Evolutionary conservation across 2,797 vertebrate genomes (phyloP).

Genomic region (Chiloscyllium punctatum): DNA sequence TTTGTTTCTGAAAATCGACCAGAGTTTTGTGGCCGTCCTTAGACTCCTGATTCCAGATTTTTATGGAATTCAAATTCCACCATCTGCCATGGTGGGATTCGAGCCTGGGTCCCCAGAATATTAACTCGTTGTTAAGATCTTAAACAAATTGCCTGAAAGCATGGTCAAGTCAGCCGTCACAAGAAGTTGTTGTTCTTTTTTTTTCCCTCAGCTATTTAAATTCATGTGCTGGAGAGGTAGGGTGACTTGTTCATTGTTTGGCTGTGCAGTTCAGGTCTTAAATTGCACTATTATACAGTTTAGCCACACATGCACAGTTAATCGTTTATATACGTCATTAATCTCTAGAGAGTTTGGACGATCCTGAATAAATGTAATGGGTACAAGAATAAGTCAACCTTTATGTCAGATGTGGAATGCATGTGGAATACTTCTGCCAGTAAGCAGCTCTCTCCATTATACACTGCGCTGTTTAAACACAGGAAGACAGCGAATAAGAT

Average conservation of each 20-base stretch:
- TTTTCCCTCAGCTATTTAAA: neutral
- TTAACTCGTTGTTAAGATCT: neutral
- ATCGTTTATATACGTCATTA: neutral
- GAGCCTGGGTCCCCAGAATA: too few species aligned
- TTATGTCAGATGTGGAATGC: neutral
- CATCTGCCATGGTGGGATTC: too few species aligned
- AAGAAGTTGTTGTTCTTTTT: neutral
- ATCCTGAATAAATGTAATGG: neutral
- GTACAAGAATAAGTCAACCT: neutral
- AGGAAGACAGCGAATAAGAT: neutral
- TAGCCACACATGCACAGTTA: neutral
- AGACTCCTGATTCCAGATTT: too few species aligned
- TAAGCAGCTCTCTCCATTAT: neutral
- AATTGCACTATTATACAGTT: neutral
- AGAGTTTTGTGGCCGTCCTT: too few species aligned
- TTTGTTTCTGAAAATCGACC: too few species aligned
- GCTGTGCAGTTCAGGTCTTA: neutral
- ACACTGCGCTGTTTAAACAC: neutral
- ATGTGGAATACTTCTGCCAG: neutral
- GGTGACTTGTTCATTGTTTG: neutral
- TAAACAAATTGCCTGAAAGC: neutral
- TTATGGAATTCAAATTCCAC: too few species aligned
- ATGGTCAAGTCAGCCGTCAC: neutral
- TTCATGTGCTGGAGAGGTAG: neutral
- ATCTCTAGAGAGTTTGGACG: neutral